A percentile compares a stretch with the other conserved stretches of the same genome.
Conservation (phyloP, 2,888 invertebrate species). For the Melanostoma scalare region DNA sequence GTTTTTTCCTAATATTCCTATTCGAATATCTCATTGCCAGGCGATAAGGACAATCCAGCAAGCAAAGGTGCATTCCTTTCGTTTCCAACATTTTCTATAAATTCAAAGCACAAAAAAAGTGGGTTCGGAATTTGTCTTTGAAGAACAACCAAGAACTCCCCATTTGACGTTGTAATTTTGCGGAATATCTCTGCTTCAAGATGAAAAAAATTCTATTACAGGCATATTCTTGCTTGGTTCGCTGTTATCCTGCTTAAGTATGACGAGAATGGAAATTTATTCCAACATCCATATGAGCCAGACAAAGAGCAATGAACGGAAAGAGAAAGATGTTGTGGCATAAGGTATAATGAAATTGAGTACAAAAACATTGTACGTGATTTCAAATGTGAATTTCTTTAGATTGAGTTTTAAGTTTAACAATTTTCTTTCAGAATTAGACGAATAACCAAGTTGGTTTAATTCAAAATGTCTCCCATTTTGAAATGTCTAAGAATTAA, state of each 20-base stretch:
- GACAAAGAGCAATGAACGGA: slow-evolving; percentile 46
- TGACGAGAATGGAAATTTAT: slow-evolving; percentile 81
- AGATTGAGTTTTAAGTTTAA: background rate
- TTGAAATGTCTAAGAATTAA: no score
- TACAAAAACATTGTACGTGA: background rate
- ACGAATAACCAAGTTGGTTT: background rate
- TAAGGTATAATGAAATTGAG: background rate
- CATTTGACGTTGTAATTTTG: no score
- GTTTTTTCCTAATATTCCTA: slow-evolving; percentile 80
- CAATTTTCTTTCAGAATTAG: background rate
- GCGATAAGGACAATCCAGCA: slow-evolving; percentile 74
- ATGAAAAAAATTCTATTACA: background rate
- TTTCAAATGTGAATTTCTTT: no score
- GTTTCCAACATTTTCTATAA: background rate
- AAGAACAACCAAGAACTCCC: no score
- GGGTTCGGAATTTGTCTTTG: no score
- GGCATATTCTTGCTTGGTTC: slow-evolving; percentile 22
- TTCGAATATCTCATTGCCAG: slow-evolving; percentile 80
- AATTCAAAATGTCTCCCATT: no score
- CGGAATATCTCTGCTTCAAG: no score
- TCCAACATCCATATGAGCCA: slow-evolving; percentile 38
- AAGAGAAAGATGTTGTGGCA: slow-evolving; percentile 42
- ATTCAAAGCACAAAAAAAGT: background rate
- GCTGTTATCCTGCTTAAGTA: slow-evolving; percentile 77
- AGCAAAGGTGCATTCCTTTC: slow-evolving; percentile 58